A percentile compares a stretch with the other conserved stretches of the same genome.
These are phyloP conservation scores for Plebejus anna DNA, from an alignment of 2,888 invertebrate species.

Conservation along the genomic window DNA sequence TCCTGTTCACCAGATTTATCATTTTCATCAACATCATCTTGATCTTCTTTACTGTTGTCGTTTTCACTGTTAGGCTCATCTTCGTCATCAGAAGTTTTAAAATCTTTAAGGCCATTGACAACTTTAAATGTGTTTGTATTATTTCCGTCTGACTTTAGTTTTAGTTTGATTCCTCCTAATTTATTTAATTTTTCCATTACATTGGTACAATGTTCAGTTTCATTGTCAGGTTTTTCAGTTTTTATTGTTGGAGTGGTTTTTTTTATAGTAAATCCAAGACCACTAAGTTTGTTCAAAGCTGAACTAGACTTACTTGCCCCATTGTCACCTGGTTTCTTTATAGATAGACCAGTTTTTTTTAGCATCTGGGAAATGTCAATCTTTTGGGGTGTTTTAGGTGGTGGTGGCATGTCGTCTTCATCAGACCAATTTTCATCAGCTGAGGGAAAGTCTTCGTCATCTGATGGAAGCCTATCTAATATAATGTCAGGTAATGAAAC, in stretches of 20 bases:
- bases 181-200: constrained; percentile 65
- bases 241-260: constrained; percentile 63
- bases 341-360: constrained; percentile 59
- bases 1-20: constrained; percentile 42
- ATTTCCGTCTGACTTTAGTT: constrained; percentile 67
- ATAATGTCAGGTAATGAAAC: constrained; percentile 76
- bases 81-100: constrained; percentile 68
- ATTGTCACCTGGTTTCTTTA: constrained; percentile 57
- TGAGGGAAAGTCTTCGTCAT: constrained; percentile 70
- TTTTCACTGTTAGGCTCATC: constrained; percentile 54
- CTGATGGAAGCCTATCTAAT: constrained; percentile 73
- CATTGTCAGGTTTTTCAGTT: constrained; percentile 52
- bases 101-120: constrained; percentile 68
- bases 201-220: constrained; percentile 48
- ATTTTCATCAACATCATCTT: constrained; percentile 46
- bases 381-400: constrained; percentile 61
- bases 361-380: constrained; percentile 66
- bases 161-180: constrained; percentile 71
- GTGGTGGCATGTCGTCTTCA: constrained; percentile 56
- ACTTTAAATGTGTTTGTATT: constrained; percentile 67
- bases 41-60: constrained; percentile 52
- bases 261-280: constrained; percentile 71
- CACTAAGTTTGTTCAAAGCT: constrained; percentile 66
- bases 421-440: constrained; percentile 73
- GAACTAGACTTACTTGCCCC: constrained; percentile 50